Evolutionary conservation across 1,140 invertebrate genomes (phyloP), one percentile per base, ranked within the genome.

Genomic region (Eciton burchellii): DNA sequence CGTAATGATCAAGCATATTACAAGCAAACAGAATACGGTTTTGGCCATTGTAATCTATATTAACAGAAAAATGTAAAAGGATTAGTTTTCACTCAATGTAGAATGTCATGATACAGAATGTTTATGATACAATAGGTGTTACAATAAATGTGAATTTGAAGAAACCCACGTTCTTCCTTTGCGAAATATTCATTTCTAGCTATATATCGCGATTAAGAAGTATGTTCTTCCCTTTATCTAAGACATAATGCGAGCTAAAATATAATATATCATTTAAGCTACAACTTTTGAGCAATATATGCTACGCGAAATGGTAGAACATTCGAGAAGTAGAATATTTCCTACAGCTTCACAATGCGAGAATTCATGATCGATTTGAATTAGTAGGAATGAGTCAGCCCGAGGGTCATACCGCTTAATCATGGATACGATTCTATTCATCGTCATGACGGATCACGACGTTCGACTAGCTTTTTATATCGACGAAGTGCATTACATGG

Each of bases 21-120:
- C 76, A 62, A 91, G 47, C 35, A 91, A 72, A 35, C 87, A 70
- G 57, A 86, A 87, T 12, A 57, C 47, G 24, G 24, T 26, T 79
- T 56, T 85, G 41, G 11, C 29, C 26, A 63, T 41, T 57, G 29
- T 54, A 52, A 77, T 81, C 84, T 89, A 47, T 12, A 86, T 77
- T 41, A 74, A 63, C 57, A 29, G 41, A 21, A 14, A 47, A 62
- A 60, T 21, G 62, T 12, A 29, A 63, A 62, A 47, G 12, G 4
- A 70, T 52, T 21, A 57, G 21, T 68, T 11, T 60, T 11, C 1
- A 29, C 11, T 14, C 16, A 45, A 0, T 16, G 26, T 0, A 43
- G n/a, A 29, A 1, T 70, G 54, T 12, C 21, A 29, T 3, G 14
- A n/a, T n/a, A n/a, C n/a, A n/a, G n/a, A 6, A 12, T 35, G 29